Conservation (phyloP, 2,113 vertebrate species). For the Triplophysa siluroides region DNA sequence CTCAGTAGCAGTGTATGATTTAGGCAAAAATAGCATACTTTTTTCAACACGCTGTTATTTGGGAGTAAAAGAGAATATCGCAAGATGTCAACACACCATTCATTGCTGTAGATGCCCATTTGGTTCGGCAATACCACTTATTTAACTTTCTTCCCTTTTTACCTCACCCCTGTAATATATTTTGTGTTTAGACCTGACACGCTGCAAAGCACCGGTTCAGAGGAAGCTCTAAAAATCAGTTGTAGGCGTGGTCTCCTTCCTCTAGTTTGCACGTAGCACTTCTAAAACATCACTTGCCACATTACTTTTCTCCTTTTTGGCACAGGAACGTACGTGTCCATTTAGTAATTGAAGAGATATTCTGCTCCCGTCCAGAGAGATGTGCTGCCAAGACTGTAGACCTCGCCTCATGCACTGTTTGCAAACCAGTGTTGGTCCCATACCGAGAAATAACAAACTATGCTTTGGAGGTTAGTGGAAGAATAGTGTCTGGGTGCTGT, state of each 20-base stretch:
- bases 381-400: neutral
- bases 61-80: neutral
- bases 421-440: neutral
- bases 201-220: neutral
- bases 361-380: constrained; percentile 17
- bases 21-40: neutral
- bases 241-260: constrained; percentile 25
- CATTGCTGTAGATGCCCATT: constrained; percentile 46
- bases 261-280: neutral
- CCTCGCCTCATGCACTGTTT: constrained; percentile 36
- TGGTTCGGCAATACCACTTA: constrained; percentile 19
- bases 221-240: neutral
- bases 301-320: neutral
- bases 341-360: constrained; percentile 39
- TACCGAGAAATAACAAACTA: neutral
- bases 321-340: constrained; percentile 15
- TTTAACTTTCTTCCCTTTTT: neutral
- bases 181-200: neutral
- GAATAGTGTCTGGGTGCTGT: constrained; percentile 43
- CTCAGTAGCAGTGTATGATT: neutral
- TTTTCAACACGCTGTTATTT: neutral
- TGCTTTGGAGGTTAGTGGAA: neutral
- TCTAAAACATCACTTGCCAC: neutral
- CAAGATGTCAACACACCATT: constrained; percentile 48
- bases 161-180: constrained; percentile 23